Percentiles rank a stretch among this genome's conserved stretches.
Conservation (phyloP, 2,888 invertebrate species). For the Troides aeacus region DNA sequence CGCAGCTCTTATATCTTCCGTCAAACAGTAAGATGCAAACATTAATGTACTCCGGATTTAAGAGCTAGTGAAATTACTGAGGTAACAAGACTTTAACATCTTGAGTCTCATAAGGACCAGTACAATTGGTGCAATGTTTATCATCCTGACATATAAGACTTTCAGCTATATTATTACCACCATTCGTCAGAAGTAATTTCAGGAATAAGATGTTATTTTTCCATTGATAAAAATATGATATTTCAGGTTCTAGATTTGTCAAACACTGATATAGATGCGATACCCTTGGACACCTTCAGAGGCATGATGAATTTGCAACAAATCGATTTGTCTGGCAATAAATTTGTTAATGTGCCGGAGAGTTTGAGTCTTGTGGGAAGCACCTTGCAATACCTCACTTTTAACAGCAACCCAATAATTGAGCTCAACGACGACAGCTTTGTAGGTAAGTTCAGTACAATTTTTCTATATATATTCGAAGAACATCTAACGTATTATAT, state of each 20-base stretch:
- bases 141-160: no score
- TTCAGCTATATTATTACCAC: no score
- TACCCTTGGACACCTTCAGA: slow-evolving; percentile 77
- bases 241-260: slow-evolving; percentile 79
- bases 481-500: no score
- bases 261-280: slow-evolving; percentile 78
- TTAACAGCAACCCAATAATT: slow-evolving; percentile 82
- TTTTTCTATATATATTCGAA: background rate
- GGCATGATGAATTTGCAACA: slow-evolving; percentile 73
- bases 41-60: no score
- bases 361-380: slow-evolving; percentile 76
- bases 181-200: background rate
- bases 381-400: slow-evolving; percentile 78
- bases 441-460: slow-evolving; percentile 69
- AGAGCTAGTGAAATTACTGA: no score
- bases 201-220: background rate
- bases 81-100: no score
- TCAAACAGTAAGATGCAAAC: no score
- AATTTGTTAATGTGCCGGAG: slow-evolving; percentile 80
- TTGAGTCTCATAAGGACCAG: no score
- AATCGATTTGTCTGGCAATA: slow-evolving; percentile 81
- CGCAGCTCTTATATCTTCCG: no score
- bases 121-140: no score
- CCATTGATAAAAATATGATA: background rate
- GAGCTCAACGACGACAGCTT: slow-evolving; percentile 81